A percentile compares a stretch with the other conserved stretches of the same genome.
Conservation (phyloP, 2,797 vertebrate genomes). For the Pseudomugil gertrudae region DNA sequence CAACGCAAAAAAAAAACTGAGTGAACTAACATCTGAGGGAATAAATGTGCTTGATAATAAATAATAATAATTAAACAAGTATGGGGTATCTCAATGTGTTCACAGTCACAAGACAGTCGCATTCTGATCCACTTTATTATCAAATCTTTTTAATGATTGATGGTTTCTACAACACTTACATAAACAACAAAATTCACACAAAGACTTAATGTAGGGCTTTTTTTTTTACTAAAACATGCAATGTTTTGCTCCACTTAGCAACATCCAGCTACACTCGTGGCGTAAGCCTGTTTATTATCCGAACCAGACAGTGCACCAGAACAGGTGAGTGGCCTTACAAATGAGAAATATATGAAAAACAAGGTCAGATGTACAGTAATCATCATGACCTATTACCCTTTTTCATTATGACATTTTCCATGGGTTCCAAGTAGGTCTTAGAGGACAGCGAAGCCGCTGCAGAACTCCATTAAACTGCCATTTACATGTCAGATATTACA, state of each 20-base stretch:
- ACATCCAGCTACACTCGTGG: background rate
- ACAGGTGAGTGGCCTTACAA: slow-evolving; percentile 22
- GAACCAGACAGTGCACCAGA: slow-evolving; percentile 5
- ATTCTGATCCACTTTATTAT: background rate
- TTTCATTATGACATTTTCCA: slow-evolving; percentile 61
- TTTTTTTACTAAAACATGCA: background rate
- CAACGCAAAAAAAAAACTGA: no score
- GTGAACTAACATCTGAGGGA: no score
- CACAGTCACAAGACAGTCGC: background rate
- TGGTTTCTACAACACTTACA: background rate
- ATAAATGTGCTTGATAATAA: no score
- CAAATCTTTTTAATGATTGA: background rate
- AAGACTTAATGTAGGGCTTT: background rate
- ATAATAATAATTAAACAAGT: background rate
- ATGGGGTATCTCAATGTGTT: background rate
- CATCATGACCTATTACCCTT: slow-evolving; percentile 40
- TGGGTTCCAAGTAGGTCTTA: background rate
- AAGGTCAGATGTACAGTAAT: slow-evolving; percentile 1
- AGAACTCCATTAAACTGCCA: slow-evolving; percentile 13
- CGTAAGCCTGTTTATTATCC: slow-evolving; percentile 14
- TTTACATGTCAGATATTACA: slow-evolving; percentile 35
- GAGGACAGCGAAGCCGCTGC: background rate
- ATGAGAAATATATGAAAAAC: slow-evolving; percentile 27
- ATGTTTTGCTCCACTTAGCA: slow-evolving; percentile 17
- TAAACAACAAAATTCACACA: background rate